phyloP scores from a whole-genome alignment of 2,113 vertebrate genomes.

The Typhlomys cinereus region DNA sequence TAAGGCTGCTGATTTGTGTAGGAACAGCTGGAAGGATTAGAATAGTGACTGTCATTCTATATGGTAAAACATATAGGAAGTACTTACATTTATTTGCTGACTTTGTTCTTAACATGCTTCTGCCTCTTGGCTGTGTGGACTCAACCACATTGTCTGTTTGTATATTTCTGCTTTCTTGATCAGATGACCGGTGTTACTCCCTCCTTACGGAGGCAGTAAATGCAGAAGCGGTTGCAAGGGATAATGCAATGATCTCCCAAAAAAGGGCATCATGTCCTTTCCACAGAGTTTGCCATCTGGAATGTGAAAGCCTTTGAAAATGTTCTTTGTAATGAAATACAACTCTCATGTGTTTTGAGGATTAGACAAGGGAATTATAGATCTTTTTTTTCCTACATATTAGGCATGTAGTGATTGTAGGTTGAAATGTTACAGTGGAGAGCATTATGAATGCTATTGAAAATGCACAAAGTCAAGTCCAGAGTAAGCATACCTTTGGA shows the following conservation, averaged over 20 bases:
- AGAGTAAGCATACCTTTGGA: neutral
- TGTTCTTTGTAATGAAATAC: constrained; percentile 55
- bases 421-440: neutral
- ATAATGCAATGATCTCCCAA: neutral
- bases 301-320: constrained; percentile 61
- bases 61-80: neutral
- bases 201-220: constrained; percentile 49
- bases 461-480: constrained; percentile 20
- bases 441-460: neutral
- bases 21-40: neutral
- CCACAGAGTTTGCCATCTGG: constrained; percentile 28
- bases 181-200: neutral
- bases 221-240: constrained; percentile 26
- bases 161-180: neutral
- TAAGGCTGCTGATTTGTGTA: neutral
- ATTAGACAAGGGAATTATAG: constrained; percentile 35
- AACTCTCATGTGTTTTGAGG: constrained; percentile 18
- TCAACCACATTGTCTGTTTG: neutral
- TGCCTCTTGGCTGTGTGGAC: neutral
- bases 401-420: neutral
- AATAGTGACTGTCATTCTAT: neutral
- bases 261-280: constrained; percentile 62
- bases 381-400: constrained; percentile 26
- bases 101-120: neutral
- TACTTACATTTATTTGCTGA: neutral